phyloP scores from a whole-genome alignment of 2,113 vertebrate genomes.

The Dendrocopos noguchii region DNA sequence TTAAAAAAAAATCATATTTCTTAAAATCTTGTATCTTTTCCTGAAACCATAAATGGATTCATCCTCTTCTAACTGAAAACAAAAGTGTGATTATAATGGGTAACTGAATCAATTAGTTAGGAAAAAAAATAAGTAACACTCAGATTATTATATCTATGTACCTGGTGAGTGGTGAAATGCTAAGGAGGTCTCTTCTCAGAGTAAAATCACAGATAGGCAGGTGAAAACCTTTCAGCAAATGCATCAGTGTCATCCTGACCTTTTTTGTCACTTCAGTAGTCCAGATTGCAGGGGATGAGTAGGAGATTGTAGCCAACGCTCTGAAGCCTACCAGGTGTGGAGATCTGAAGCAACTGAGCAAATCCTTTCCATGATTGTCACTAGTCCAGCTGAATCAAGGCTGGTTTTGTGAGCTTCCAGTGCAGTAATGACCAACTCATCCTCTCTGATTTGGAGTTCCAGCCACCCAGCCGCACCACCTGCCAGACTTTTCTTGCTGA shows the following conservation, averaged over 20 bases:
- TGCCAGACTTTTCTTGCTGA: neutral
- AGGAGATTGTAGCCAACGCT: neutral
- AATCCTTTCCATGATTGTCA: neutral
- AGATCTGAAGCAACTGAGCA: neutral
- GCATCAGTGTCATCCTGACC: neutral
- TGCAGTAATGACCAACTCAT: neutral
- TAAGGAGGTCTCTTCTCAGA: neutral
- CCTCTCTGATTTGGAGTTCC: neutral
- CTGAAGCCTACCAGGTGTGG: neutral
- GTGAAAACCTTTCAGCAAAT: neutral
- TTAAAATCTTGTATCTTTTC: neutral
- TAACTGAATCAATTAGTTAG: no score
- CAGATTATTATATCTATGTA: neutral
- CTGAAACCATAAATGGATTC: neutral
- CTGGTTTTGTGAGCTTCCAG: neutral
- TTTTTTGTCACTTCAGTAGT: neutral
- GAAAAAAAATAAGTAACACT: no score
- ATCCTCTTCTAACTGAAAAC: neutral
- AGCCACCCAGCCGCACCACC: neutral
- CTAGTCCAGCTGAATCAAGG: neutral
- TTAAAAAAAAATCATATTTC: neutral
- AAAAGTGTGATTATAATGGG: neutral
- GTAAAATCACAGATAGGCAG: neutral
- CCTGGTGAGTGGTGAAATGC: neutral
- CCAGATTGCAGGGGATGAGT: neutral